Conservation (phyloP, 37 sponge, comb jelly and placozoan species). For the Geodia barretti region DNA sequence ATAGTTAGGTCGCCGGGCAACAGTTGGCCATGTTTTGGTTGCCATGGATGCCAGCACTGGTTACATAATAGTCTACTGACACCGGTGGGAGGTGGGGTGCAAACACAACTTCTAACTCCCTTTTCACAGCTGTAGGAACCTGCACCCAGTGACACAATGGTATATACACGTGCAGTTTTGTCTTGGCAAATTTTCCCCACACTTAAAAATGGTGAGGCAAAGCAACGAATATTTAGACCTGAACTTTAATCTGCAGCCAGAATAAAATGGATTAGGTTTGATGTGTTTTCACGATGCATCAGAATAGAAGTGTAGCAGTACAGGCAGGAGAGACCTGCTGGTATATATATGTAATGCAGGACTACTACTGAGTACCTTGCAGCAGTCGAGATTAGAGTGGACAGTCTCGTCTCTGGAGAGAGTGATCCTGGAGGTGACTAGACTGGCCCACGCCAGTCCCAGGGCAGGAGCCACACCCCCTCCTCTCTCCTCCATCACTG, state of each 20-base stretch:
- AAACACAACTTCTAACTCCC: slow-evolving; percentile 57
- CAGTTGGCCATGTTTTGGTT: too few species aligned
- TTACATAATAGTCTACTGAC: slow-evolving; percentile 61
- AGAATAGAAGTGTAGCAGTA: background rate
- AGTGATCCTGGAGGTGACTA: slow-evolving; percentile 64
- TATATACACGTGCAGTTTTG: background rate
- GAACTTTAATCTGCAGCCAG: too few species aligned
- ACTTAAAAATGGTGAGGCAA: too few species aligned
- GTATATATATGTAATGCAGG: background rate
- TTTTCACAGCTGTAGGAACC: background rate
- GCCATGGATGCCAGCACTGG: slow-evolving; percentile 58
- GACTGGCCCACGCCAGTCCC: slow-evolving; percentile 80
- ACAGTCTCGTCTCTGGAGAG: slow-evolving; percentile 56
- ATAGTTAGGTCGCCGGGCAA: too few species aligned
- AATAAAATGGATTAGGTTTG: too few species aligned
- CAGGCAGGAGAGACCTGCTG: background rate
- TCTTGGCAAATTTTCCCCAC: too few species aligned
- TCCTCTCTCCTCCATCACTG: slow-evolving; percentile 6
- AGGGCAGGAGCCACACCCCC: slow-evolving; percentile 64
- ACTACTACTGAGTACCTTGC: slow-evolving; percentile 7
- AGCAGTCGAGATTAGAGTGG: background rate
- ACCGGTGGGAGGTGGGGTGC: slow-evolving; percentile 81
- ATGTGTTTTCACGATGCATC: too few species aligned
- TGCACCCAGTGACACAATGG: background rate
- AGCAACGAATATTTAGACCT: too few species aligned